These are phyloP conservation scores for Parasteatoda tepidariorum DNA, from an alignment of 1,140 invertebrate genomes.

Conservation along the genomic window DNA sequence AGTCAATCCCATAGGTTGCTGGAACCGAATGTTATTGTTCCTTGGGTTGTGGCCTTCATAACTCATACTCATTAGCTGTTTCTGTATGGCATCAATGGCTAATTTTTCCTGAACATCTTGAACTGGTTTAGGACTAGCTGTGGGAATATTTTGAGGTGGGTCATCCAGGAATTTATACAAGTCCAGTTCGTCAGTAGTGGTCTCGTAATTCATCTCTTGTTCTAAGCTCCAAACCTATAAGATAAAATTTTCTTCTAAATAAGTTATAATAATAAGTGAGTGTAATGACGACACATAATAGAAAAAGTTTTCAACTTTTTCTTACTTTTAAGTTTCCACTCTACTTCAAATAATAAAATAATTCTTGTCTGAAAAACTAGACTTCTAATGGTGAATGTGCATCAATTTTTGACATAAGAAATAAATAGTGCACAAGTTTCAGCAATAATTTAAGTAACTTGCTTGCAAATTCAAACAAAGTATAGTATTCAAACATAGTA, in stretches of 20 bases:
- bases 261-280: no score
- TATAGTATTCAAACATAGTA: no score
- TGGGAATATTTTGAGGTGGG: slow-evolving; percentile 15
- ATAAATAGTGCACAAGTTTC: no score
- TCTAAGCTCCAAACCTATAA: slow-evolving; percentile 62
- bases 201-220: slow-evolving; percentile 61
- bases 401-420: no score
- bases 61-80: slow-evolving; percentile 87
- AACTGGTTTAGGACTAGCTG: slow-evolving; percentile 34
- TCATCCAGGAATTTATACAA: slow-evolving; percentile 52
- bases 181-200: not conserved
- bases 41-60: slow-evolving; percentile 70
- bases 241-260: not conserved
- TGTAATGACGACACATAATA: no score
- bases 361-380: no score
- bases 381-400: no score
- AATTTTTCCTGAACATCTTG: slow-evolving; percentile 77
- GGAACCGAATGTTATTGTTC: slow-evolving; percentile 40
- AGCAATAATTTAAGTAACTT: no score
- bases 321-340: no score
- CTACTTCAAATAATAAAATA: no score
- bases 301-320: no score
- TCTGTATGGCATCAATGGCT: slow-evolving; percentile 90
- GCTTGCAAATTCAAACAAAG: no score
- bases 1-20: slow-evolving; percentile 61